A percentile compares a stretch with the other conserved stretches of the same genome.
phyloP scores from a whole-genome alignment of 2,797 vertebrate genomes.

The Ctenopoma kingsleyae region DNA sequence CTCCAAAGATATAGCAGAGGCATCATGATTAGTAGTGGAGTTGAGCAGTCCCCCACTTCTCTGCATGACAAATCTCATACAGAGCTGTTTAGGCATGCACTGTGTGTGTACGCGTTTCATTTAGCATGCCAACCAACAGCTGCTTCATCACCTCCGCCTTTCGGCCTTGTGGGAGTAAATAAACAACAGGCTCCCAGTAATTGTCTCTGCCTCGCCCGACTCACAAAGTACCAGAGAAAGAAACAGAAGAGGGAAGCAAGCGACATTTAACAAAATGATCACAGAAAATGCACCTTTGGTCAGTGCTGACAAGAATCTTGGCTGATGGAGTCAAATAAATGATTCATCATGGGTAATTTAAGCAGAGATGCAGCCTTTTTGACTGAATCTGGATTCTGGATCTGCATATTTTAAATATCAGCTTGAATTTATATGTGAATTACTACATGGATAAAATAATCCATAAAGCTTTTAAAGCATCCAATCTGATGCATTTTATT shows the following conservation, averaged over 20 bases:
- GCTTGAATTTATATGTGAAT: not conserved
- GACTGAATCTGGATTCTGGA: conserved; percentile 26
- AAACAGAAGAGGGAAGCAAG: conserved; percentile 61
- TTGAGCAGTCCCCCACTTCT: conserved; percentile 67
- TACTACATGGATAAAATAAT: conserved; percentile 10
- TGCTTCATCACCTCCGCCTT: conserved; percentile 79
- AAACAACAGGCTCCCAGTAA: conserved; percentile 80
- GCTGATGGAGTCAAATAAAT: conserved; percentile 38
- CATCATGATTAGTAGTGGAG: conserved; percentile 72
- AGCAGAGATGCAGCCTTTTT: conserved; percentile 33
- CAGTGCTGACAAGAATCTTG: conserved; percentile 44
- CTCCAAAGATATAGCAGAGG: conserved; percentile 62
- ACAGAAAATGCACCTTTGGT: conserved; percentile 55
- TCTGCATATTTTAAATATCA: conserved; percentile 21
- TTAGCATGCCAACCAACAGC: conserved; percentile 81
- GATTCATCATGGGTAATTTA: conserved; percentile 49
- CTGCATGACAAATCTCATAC: conserved; percentile 73
- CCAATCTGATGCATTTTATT: conserved; percentile 8
- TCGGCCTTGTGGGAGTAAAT: conserved; percentile 80
- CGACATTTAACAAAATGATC: conserved; percentile 61
- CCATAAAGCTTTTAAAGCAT: not conserved
- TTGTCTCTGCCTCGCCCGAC: conserved; percentile 71
- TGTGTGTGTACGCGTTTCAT: conserved; percentile 57
- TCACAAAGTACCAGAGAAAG: conserved; percentile 55
- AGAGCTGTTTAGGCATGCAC: conserved; percentile 74